A percentile compares a stretch with the other conserved stretches of the same genome.
phyloP scores from a whole-genome alignment of 2,797 vertebrate genomes.

The Eupleurogrammus muticus region DNA sequence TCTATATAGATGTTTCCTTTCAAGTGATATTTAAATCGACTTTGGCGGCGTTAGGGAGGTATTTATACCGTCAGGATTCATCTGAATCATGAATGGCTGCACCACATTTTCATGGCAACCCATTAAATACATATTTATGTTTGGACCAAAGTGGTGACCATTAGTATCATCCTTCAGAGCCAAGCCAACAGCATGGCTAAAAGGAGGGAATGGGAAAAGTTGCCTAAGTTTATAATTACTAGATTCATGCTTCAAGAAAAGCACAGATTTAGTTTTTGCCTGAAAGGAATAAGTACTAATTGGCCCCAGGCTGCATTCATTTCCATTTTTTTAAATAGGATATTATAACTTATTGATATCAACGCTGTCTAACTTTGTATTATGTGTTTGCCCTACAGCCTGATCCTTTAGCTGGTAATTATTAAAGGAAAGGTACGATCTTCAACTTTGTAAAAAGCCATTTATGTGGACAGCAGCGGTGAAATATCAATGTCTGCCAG shows the following conservation, averaged over 20 bases:
- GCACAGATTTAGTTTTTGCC: neutral
- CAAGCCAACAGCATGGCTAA: neutral
- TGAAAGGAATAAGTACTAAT: neutral
- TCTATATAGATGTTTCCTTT: no score
- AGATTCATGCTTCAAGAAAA: neutral
- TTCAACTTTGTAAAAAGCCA: neutral
- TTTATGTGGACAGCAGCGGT: neutral
- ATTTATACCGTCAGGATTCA: no score
- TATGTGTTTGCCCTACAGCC: neutral
- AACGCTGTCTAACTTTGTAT: neutral
- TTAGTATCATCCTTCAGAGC: no score
- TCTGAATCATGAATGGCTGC: no score
- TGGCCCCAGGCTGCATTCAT: neutral
- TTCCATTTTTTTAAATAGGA: constrained; percentile 1
- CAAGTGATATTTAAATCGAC: no score
- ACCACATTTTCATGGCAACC: no score
- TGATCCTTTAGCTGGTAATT: neutral
- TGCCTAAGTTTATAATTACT: neutral
- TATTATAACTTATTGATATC: neutral
- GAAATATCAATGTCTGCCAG: neutral
- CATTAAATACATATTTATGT: no score
- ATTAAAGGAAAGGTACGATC: neutral
- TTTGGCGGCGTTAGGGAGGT: no score
- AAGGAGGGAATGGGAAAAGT: neutral
- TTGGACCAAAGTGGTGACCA: no score